These are phyloP conservation scores for Dicerorhinus sumatrensis DNA, from an alignment of 2,113 vertebrate genomes.

Conservation along the genomic window DNA sequence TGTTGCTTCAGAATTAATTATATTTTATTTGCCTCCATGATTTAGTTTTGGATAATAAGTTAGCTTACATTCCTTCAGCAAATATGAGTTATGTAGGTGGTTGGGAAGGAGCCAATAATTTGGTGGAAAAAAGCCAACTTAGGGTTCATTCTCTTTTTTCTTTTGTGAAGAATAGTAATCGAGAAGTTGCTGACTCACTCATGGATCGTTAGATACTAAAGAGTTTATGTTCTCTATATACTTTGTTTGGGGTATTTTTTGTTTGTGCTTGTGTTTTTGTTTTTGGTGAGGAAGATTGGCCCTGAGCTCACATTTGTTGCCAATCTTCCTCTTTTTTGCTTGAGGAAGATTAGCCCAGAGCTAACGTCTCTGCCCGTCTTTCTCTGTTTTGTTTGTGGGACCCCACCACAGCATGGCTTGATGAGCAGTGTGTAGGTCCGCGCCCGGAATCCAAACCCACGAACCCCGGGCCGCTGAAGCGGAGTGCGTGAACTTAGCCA, in stretches of 20 bases:
- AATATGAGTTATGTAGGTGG: neutral
- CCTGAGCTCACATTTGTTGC: no score
- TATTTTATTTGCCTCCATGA: neutral
- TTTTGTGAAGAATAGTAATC: neutral
- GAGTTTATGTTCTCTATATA: neutral
- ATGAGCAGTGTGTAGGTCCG: no score
- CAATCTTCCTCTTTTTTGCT: no score
- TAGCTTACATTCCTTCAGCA: neutral
- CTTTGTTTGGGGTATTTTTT: neutral
- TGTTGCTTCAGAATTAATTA: neutral
- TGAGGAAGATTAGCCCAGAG: no score
- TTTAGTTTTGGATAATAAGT: neutral
- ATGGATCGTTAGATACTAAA: rapidly evolving
- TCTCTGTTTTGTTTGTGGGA: no score
- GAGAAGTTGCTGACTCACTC: neutral
- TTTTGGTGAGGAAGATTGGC: no score
- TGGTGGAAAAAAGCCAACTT: neutral
- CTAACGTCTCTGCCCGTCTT: no score
- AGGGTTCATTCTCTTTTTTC: neutral
- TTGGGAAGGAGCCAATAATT: neutral
- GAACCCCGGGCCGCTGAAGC: no score
- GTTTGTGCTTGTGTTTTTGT: no score
- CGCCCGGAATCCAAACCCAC: no score
- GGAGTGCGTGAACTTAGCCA: no score
- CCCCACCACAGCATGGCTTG: no score